Percentiles rank a stretch among this genome's conserved stretches.
phyloP scores from a whole-genome alignment of 2,888 invertebrate genomes.

The Nysson spinosus region DNA sequence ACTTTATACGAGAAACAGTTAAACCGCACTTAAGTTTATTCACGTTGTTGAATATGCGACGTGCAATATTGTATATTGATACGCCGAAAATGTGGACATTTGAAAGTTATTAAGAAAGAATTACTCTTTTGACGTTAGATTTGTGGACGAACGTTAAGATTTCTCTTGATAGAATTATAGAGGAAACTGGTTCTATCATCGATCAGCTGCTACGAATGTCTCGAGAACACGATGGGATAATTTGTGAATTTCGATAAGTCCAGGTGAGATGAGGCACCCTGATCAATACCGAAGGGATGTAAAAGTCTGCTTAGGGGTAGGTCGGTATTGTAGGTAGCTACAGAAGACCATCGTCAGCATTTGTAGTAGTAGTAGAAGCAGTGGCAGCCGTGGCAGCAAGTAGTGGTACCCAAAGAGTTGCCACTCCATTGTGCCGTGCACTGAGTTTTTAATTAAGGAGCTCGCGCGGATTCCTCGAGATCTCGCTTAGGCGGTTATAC shows the following conservation, averaged over 20 bases:
- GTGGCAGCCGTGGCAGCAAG: constrained; percentile 26
- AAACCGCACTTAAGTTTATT: too few relatives aligned
- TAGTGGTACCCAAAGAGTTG: constrained; percentile 68
- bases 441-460: constrained; percentile 75
- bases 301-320: constrained; percentile 47
- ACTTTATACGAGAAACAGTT: too few relatives aligned
- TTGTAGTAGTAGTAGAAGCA: constrained; percentile 21
- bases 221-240: too few relatives aligned
- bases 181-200: too few relatives aligned
- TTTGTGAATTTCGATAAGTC: too few relatives aligned
- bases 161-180: too few relatives aligned
- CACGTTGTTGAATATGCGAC: constrained; percentile 27
- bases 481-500: constrained; percentile 37
- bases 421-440: constrained; percentile 73
- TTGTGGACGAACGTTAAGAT: too few relatives aligned
- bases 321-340: constrained; percentile 51
- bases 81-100: constrained; percentile 19
- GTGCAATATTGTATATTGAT: constrained; percentile 35
- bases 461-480: constrained; percentile 69
- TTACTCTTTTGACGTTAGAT: background rate
- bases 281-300: constrained; percentile 40
- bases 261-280: constrained; percentile 26
- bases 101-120: background rate
- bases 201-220: background rate
- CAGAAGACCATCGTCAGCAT: constrained; percentile 28